Percentiles rank a stretch among this genome's conserved stretches.
Conservation (phyloP, 2,113 vertebrate species). For the Rafetus swinhoei region DNA sequence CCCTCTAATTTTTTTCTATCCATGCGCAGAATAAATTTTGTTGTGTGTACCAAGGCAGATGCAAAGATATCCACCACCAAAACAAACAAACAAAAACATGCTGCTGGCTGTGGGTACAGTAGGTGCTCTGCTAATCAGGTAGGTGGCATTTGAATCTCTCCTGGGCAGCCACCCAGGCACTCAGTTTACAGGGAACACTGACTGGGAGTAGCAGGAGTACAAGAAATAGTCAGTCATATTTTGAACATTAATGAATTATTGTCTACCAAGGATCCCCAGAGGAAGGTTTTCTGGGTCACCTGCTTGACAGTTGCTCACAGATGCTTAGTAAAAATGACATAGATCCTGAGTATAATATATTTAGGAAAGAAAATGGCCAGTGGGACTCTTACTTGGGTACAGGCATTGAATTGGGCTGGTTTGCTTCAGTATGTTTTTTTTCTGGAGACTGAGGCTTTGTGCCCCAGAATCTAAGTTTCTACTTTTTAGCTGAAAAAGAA, state of each 20-base stretch:
- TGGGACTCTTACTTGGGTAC: not conserved
- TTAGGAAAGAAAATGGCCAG: not conserved
- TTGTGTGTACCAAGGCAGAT: no score
- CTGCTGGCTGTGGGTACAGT: no score
- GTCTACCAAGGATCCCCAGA: not conserved
- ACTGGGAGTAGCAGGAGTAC: rapidly evolving
- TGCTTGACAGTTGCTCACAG: not conserved
- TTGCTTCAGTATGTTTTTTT: not conserved
- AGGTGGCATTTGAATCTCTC: no score
- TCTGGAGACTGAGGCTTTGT: not conserved
- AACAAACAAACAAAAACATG: no score
- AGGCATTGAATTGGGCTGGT: rapidly evolving
- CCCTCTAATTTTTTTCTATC: no score
- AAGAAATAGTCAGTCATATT: not conserved
- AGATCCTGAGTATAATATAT: not conserved
- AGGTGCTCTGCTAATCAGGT: no score
- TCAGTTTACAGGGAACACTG: no score
- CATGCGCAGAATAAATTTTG: no score
- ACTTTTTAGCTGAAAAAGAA: not conserved
- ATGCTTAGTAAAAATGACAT: not conserved
- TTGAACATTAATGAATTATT: not conserved
- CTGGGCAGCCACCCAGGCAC: no score
- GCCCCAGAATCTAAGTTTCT: not conserved
- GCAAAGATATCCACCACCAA: no score
- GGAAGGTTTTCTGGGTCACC: not conserved